Conservation (phyloP, 2,888 invertebrate genomes). For the Leptura quadrifasciata region DNA sequence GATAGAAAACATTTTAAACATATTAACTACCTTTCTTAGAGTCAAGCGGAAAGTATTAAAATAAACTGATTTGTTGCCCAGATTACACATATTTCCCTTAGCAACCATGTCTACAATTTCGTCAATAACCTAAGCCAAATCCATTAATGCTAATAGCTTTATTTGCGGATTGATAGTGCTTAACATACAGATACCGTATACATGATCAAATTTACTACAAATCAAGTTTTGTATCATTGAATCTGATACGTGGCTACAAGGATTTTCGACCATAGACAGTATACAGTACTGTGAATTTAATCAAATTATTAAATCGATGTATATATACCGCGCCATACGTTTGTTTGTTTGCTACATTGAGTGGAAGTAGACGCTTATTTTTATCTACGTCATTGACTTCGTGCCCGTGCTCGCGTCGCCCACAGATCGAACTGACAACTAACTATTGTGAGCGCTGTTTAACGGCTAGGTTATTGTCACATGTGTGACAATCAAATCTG, state of each 20-base stretch:
- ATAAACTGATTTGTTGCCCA: too few species aligned
- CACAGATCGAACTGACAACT: neutral
- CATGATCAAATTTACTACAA: constrained; percentile 17
- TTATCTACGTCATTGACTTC: neutral
- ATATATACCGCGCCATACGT: neutral
- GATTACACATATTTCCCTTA: too few species aligned
- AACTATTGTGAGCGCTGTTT: neutral
- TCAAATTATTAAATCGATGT: constrained; percentile 11
- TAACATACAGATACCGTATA: neutral
- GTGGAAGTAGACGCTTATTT: constrained; percentile 7
- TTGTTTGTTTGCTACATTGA: constrained; percentile 17
- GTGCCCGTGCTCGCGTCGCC: neutral
- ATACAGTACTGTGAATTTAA: constrained; percentile 17
- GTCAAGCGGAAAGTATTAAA: too few species aligned
- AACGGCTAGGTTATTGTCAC: neutral
- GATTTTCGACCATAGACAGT: neutral
- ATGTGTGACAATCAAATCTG: neutral
- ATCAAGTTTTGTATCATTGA: constrained; percentile 7
- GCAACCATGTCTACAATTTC: neutral
- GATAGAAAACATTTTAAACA: too few species aligned
- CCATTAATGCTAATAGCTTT: constrained; percentile 12
- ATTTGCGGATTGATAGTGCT: neutral
- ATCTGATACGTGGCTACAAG: constrained; percentile 10
- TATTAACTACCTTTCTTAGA: too few species aligned
- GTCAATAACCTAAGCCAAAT: neutral